These are phyloP conservation scores for Athene noctua DNA, from an alignment of 2,113 vertebrate genomes.

Conservation along the genomic window DNA sequence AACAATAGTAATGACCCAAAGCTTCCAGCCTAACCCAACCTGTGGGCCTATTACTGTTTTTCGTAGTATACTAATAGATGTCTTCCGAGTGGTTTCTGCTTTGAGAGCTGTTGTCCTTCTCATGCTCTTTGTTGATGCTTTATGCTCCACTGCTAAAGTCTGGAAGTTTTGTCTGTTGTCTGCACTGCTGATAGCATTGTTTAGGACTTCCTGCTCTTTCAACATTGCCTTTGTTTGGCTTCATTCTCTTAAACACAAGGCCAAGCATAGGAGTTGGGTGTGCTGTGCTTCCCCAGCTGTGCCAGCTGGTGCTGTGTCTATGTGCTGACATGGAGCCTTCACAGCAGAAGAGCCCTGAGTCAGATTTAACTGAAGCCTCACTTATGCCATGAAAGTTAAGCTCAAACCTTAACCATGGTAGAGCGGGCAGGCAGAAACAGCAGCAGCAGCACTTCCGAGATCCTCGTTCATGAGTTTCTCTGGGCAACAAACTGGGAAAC, in stretches of 20 bases:
- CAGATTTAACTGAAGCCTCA: neutral
- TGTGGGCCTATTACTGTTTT: neutral
- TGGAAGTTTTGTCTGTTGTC: neutral
- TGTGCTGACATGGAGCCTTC: neutral
- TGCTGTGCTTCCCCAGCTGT: neutral
- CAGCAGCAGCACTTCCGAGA: neutral
- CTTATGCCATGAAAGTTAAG: neutral
- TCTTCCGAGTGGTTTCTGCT: neutral
- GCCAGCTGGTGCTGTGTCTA: neutral
- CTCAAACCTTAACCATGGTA: neutral
- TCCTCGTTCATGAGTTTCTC: neutral
- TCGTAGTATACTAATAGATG: neutral
- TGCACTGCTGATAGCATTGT: neutral
- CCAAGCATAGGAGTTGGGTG: rapidly evolving
- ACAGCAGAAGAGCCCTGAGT: neutral
- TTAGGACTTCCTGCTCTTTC: neutral
- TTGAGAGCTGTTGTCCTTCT: neutral
- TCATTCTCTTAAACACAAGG: neutral
- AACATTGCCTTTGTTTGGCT: neutral
- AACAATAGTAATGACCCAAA: neutral
- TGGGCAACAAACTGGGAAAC: neutral
- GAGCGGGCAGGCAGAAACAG: neutral
- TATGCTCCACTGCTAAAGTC: neutral
- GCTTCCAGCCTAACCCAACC: neutral
- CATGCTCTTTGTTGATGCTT: neutral